Base-by-base conservation (phyloP, 64 coral and sea anemone species). In the Pocillopora damicornis region DNA sequence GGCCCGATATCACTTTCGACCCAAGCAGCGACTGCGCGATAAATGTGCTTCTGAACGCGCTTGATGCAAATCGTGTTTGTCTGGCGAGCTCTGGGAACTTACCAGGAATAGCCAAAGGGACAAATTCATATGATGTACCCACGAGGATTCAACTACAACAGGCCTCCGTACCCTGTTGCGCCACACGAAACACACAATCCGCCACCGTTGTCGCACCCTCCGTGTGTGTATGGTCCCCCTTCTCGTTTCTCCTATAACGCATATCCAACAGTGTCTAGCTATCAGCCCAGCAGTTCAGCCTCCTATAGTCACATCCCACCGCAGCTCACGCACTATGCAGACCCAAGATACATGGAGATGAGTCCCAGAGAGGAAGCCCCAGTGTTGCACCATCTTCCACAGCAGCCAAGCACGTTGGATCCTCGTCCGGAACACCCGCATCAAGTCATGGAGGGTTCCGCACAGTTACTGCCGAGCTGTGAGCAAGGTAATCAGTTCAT, bases 401-500 rank as follows among this genome's bases (percentile, higher is more conserved):
- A 90, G 5, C 60, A 75, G 30, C 35, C 36, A 30, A 63, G 69
- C 71, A 56, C 58, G 18, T 67, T 92, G 37, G 89, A 91, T 30
- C 71, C 7, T 51, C 42, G 66, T 15, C 63, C 79, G 15, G n/a
- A 73, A 73, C 77, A 82, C 57, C 20, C 72, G 7, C 35, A 65
- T 11, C 82, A 92, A 65, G 75, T 76, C 37, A 86, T 69, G 74
- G 84, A 75, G 42, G 15, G 82, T 58, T 45, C 86, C 7, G 20
- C 83, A 22, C 90, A 86, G 18, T 58, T 85, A 15, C 74, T 75
- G 14, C 80, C 81, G 63, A 86, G 75, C 62, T 78, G 83, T 59
- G 90, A 92, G 80, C 90, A 92, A 92, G 90, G 90, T 92, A 92
- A 86, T 80, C 38, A 72, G 60, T 20, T 60, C 69, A 20, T 23